phyloP scores from a whole-genome alignment of 2,113 vertebrate genomes.

The Cyprinodon variegatus region DNA sequence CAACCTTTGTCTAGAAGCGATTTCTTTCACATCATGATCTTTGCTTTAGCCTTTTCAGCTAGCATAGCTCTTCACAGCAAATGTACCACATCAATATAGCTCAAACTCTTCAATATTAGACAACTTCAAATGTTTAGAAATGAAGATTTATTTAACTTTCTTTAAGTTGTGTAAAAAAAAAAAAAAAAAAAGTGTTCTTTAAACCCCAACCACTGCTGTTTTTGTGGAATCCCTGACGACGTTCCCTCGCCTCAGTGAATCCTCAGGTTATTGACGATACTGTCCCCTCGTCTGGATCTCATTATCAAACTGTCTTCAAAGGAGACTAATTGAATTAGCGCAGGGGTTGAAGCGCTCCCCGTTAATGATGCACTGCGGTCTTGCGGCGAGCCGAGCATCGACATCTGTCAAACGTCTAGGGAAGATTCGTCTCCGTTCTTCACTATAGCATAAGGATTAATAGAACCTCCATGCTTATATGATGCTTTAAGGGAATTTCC shows the following conservation, averaged over 20 bases:
- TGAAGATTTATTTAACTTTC: too few relatives aligned
- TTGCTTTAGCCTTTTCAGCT: too few relatives aligned
- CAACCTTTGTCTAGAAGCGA: too few relatives aligned
- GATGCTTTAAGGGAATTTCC: not conserved
- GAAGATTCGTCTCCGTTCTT: not conserved
- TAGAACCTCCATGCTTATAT: not conserved
- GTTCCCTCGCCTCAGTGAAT: slow-evolving; percentile 36
- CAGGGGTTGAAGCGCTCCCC: slow-evolving; percentile 42
- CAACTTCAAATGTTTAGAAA: not conserved
- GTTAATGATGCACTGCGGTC: slow-evolving; percentile 53
- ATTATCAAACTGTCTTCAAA: slow-evolving; percentile 65
- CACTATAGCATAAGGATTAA: not conserved
- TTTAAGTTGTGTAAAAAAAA: too few relatives aligned
- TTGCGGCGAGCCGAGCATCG: not conserved
- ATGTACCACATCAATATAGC: not conserved
- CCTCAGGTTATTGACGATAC: slow-evolving; percentile 57
- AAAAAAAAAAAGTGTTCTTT: not conserved
- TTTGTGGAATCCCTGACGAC: slow-evolving; percentile 13
- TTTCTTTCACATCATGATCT: too few relatives aligned
- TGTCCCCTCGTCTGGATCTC: slow-evolving; percentile 45
- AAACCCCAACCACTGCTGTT: slow-evolving; percentile 1
- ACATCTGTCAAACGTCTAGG: slow-evolving; percentile 39
- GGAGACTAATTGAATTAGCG: slow-evolving; percentile 66
- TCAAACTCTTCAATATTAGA: not conserved
- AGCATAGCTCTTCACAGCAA: too few relatives aligned